Evolutionary conservation across 2,888 invertebrate species (phyloP), one percentile per base, ranked within the genome.

Genomic region (Noctua pronuba): DNA sequence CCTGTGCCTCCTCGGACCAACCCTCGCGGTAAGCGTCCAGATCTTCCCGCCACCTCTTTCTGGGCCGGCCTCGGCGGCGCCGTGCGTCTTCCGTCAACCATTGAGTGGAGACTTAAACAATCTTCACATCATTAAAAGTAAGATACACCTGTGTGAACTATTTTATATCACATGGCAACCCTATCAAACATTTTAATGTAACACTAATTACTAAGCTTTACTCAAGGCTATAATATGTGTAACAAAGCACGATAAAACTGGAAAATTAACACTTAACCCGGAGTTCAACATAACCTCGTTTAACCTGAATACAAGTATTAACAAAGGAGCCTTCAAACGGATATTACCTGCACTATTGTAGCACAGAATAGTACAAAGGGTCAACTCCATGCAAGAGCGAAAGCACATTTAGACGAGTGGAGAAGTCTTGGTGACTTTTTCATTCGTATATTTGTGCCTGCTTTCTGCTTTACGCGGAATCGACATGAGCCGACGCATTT

Each of bases 341-440:
- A 83, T 87, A 84, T 91, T 88, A 88, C 83, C 83, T 62, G 65
- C 70, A 73, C 78, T 70, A 76, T 24, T 75, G 24, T 49, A 52
- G 24, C 62, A 72, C 72, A 79, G 72, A 64, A 46, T 21, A 16
- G 10, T 16, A 5, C 64, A 71, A 79, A 79, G 52, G 52, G 44
- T 28, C 1, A 4, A 16, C 41, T 62, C 1, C n/a, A 16, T 5
- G 38, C 7, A 24, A 49, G 0, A 28, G 3, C 6, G 49, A 74
- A 49, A 21, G 3, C 24, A 24, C 6, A 38, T 6, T 38, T 4
- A 49, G 6, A n/a, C 7, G 16, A 1, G 13, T 58, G 13, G 11
- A 13, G n/a, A 55, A n/a, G n/a, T 55, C 55, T 35, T 5, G 5
- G 35, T 35, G 35, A 35, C 35, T 35, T 35, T 35, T 35, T 5